These are phyloP conservation scores for Pachymerium ferrugineum DNA, from an alignment of 2,888 invertebrate species.

Conservation along the genomic window DNA sequence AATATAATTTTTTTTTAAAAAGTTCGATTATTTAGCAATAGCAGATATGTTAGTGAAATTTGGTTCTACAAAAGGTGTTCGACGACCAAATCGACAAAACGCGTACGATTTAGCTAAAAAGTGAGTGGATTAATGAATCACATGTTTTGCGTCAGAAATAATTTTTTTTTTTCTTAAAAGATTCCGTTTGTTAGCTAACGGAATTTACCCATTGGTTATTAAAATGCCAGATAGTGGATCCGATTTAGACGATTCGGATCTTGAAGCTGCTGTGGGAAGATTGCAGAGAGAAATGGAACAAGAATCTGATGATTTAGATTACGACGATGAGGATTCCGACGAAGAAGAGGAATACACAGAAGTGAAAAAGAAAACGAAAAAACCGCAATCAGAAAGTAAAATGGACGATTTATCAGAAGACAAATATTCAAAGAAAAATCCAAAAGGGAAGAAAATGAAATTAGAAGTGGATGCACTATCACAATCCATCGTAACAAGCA, in stretches of 20 bases:
- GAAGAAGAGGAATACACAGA: too few species aligned
- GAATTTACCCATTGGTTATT: neutral
- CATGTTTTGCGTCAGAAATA: neutral
- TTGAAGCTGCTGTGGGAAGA: neutral
- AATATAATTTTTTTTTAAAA: neutral
- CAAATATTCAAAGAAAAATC: too few species aligned
- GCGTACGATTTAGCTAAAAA: neutral
- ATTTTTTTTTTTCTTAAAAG: neutral
- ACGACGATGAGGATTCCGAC: too few species aligned
- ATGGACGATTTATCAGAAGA: neutral
- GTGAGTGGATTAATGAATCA: neutral
- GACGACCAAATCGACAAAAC: neutral
- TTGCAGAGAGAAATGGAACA: neutral
- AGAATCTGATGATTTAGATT: too few species aligned
- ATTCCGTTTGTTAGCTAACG: neutral
- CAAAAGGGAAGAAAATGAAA: too few species aligned
- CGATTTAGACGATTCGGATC: neutral
- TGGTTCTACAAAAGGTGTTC: neutral
- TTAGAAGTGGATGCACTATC: too few species aligned
- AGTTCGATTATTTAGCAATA: neutral
- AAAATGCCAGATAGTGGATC: neutral
- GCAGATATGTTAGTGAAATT: neutral
- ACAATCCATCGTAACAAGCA: too few species aligned
- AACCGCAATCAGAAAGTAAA: neutral
- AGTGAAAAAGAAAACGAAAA: neutral